These are phyloP conservation scores for Philaenus spumarius DNA, from an alignment of 1,140 invertebrate species.

Conservation along the genomic window DNA sequence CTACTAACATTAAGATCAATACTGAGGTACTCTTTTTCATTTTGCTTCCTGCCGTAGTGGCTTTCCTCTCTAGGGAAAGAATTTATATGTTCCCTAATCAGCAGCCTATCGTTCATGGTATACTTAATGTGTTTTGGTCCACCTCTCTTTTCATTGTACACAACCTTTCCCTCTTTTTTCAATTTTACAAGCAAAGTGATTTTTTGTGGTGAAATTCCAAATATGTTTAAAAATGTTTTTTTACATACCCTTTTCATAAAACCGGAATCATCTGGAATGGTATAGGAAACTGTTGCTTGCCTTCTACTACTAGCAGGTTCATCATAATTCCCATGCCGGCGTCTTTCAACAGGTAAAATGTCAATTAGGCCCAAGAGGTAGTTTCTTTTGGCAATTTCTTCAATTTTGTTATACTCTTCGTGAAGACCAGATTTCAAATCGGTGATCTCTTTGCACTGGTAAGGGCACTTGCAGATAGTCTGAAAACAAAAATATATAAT, in stretches of 20 bases:
- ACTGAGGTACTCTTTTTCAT: conserved; percentile 14
- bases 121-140: conserved; percentile 6
- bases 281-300: conserved; percentile 6
- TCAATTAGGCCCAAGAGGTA: conserved; percentile 12
- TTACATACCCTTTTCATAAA: conserved; percentile 10
- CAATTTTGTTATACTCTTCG: not conserved
- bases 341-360: conserved; percentile 10
- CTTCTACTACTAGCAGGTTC: conserved; percentile 10
- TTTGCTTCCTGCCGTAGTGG: not conserved
- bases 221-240: conserved; percentile 7
- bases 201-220: conserved; percentile 14
- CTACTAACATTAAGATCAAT: not conserved
- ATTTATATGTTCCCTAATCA: conserved; percentile 6
- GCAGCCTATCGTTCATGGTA: not conserved
- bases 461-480: conserved; percentile 6
- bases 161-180: not conserved
- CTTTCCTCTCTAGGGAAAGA: conserved; percentile 9
- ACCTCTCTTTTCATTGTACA: conserved; percentile 2
- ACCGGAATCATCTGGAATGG: conserved; percentile 11
- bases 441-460: conserved; percentile 3
- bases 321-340: conserved; percentile 11
- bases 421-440: not conserved
- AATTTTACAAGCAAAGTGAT: conserved; percentile 1
- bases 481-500: conserved; percentile 4
- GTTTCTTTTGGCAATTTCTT: conserved; percentile 7